phyloP scores from a whole-genome alignment of 2,797 vertebrate species.

The Premnoplex brunnescens region DNA sequence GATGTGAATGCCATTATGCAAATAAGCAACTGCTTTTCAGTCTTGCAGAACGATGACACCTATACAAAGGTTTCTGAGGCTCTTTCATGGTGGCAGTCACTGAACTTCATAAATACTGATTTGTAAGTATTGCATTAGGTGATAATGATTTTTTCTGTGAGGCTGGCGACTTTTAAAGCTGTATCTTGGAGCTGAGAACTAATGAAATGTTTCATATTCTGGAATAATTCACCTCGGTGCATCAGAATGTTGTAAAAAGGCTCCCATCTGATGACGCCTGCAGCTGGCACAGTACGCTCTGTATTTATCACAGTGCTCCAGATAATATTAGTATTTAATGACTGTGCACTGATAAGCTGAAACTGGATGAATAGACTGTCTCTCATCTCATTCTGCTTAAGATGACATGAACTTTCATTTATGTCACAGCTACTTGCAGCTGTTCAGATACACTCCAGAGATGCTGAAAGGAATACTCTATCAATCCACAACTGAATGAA shows the following conservation, averaged over 20 bases:
- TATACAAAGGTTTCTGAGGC: neutral
- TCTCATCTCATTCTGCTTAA: slow-evolving; percentile 50
- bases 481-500: slow-evolving; percentile 39
- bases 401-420: slow-evolving; percentile 41
- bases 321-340: slow-evolving; percentile 49
- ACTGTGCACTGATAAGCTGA: slow-evolving; percentile 41
- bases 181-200: neutral
- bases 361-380: slow-evolving; percentile 33
- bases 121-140: neutral
- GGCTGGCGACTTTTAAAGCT: neutral
- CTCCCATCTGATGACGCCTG: neutral
- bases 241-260: slow-evolving; percentile 32
- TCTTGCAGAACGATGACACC: neutral
- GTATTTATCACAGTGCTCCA: slow-evolving; percentile 50
- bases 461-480: slow-evolving; percentile 32
- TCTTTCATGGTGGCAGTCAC: neutral
- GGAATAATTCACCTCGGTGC: neutral
- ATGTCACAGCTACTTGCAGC: slow-evolving; percentile 53
- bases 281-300: neutral
- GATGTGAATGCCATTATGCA: slow-evolving; percentile 42
- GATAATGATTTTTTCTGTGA: neutral
- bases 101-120: neutral
- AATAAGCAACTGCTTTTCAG: slow-evolving; percentile 40
- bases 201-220: slow-evolving; percentile 44
- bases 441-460: slow-evolving; percentile 49